Base-by-base conservation (phyloP, 2,888 invertebrate species). In the Cantharis lateralis region DNA sequence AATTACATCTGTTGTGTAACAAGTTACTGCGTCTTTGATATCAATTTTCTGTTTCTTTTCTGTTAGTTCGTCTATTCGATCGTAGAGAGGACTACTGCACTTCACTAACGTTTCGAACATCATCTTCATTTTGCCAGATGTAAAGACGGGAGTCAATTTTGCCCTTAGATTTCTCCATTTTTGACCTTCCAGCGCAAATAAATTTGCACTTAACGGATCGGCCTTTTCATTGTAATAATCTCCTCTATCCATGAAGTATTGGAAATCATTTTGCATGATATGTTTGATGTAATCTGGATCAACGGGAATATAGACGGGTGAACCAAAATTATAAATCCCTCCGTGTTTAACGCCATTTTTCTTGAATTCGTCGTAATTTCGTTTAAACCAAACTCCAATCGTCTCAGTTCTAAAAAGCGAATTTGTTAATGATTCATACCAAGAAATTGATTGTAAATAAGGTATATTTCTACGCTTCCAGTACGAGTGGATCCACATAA, bases 381-480 rank as follows among this genome's bases (percentile, higher is more conserved):
- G 61, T 18, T 70, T 76, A 5, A 78, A 0, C 10, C 10, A 15
- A 11, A 20, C 18, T 15, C 68, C 69, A 11, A 78, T 0, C 1
- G 70, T 71, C 4, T 61, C 15, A 26, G 64, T 70, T n/a, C 24
- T 9, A 7, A 3, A 15, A 0, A 73, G 28, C 15, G 72, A 68
- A 24, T 78, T 71, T n/a, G 64, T 71, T 61, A 76, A 63, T 15
- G 73, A 72, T 16, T 76, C 79, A 61, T 64, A 77, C 3, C 74
- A 71, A 7, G 71, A 28, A 1, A 63, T 24, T 16, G 74, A 70
- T 15, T 28, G 48, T 3, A 74, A 15, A 15, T 32, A 70, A 0
- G 79, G 77, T 2, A 79, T 10, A 9, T 72, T 72, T n/a, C n/a
- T 71, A 15, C 63, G 62, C 20, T 72, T 18, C 79, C 79, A 79